Evolutionary conservation across 2,888 invertebrate genomes (phyloP), one percentile per base, ranked within the genome.

Genomic region (Diarsia dahlii): DNA sequence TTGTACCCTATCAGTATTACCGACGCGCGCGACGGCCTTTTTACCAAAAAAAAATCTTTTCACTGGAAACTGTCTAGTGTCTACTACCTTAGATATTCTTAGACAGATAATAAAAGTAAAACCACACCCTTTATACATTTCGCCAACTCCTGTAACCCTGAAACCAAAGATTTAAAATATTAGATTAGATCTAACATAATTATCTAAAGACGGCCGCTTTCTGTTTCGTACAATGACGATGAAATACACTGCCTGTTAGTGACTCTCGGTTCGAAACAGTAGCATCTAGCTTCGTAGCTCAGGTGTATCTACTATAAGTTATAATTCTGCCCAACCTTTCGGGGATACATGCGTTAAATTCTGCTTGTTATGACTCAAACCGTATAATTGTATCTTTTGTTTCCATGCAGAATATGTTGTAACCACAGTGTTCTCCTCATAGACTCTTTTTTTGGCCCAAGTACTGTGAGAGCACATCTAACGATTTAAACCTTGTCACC

Each of bases 111-210:
- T 58, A 13, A 66, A 66, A 10, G n/a, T 6, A 63, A 10, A 63
- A 13, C 34, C 28, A 50, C n/a, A n/a, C 15, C 20, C 2, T 15
- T n/a, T 60, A 74, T 5, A 28, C 46, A 65, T 56, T 5, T 65
- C 20, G 8, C 50, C n/a, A 50, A 63, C 81, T 70, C 34, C 23
- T 63, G n/a, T n/a, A 18, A 15, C 23, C 34, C 23, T 63, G n/a
- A n/a, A 18, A 15, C 23, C 2, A 28, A 58, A 58, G 15, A 58
- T 58, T 58, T 15, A 58, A 23, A 15, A 13, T 23, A 2, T 15
- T 23, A 28, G 56, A 58, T 58, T 58, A 6, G 23, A 2, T 28
- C 56, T 6, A 5, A 0, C 56, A 1, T 15, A n/a, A n/a, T n/a
- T n/a, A 2, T 28, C 23, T 6, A 58, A 0, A 15, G 23, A n/a